These are phyloP conservation scores for Strix uralensis DNA, from an alignment of 2,113 vertebrate genomes.

Conservation along the genomic window DNA sequence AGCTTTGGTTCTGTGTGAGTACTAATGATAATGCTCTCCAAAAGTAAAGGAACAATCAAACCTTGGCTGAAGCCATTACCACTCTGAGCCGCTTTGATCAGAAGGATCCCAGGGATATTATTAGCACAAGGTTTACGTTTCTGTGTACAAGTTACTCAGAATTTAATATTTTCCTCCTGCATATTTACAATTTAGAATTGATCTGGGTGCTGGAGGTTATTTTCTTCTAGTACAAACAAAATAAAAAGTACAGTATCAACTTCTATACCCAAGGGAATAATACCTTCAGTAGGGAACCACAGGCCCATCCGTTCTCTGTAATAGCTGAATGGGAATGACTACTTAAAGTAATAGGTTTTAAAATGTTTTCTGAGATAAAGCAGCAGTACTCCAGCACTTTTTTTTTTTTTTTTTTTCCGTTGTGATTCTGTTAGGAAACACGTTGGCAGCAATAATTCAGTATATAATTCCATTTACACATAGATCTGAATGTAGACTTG, in stretches of 20 bases:
- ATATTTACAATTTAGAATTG: conserved; percentile 29
- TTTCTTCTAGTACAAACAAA: conserved; percentile 19
- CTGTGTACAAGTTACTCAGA: neutral
- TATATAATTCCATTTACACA: conserved; percentile 2
- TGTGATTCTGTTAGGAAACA: conserved; percentile 11
- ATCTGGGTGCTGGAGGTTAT: neutral
- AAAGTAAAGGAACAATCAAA: neutral
- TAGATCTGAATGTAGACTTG: neutral
- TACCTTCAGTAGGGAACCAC: neutral
- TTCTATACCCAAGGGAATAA: conserved; percentile 15
- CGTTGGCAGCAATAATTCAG: neutral
- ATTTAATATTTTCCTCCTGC: neutral
- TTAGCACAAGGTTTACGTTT: neutral
- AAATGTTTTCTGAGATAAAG: conserved; percentile 61
- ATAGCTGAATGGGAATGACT: conserved; percentile 50
- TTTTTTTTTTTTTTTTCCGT: no score
- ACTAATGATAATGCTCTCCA: neutral
- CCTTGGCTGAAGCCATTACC: neutral
- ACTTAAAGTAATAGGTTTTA: conserved; percentile 57
- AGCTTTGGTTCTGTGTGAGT: neutral
- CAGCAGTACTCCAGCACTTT: neutral
- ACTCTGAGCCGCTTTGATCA: neutral
- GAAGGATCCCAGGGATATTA: neutral
- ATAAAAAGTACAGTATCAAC: conserved; percentile 6
- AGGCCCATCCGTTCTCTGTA: conserved; percentile 39